A percentile compares a stretch with the other conserved stretches of the same genome.
Evolutionary conservation across 2,888 invertebrate genomes (phyloP).

Genomic region (Apotomis capreana): DNA sequence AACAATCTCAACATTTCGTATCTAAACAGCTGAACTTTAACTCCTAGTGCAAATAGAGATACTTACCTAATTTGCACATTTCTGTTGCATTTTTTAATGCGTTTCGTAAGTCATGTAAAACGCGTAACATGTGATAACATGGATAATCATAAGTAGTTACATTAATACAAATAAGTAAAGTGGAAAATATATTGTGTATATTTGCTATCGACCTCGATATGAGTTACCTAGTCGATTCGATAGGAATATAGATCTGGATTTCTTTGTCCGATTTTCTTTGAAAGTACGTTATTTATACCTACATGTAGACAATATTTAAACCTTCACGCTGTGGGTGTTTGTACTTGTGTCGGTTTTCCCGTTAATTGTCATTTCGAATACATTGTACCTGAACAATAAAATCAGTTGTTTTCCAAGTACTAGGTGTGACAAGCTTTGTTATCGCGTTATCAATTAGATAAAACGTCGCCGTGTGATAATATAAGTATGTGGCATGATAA

Average conservation of each 20-base stretch:
- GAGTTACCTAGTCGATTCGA: too few relatives aligned
- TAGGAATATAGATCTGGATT: too few relatives aligned
- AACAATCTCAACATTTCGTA: not conserved
- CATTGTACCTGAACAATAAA: constrained; percentile 4
- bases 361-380: constrained; percentile 6
- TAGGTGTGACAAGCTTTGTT: constrained; percentile 43
- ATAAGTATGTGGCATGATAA: constrained; percentile 57
- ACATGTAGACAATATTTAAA: not conserved
- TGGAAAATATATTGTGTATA: too few relatives aligned
- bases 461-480: constrained; percentile 42
- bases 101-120: too few relatives aligned
- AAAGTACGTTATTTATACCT: too few relatives aligned
- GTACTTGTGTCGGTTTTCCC: constrained; percentile 3
- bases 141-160: too few relatives aligned
- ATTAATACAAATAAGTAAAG: too few relatives aligned
- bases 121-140: too few relatives aligned
- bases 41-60: not conserved
- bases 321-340: not conserved
- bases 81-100: too few relatives aligned
- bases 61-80: too few relatives aligned
- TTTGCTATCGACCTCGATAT: too few relatives aligned
- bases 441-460: constrained; percentile 61
- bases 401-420: constrained; percentile 25
- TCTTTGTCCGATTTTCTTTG: too few relatives aligned
- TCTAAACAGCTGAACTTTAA: not conserved